Evolutionary conservation across 2,888 invertebrate species (phyloP).

Genomic region (Holacanthella duospinosa): DNA sequence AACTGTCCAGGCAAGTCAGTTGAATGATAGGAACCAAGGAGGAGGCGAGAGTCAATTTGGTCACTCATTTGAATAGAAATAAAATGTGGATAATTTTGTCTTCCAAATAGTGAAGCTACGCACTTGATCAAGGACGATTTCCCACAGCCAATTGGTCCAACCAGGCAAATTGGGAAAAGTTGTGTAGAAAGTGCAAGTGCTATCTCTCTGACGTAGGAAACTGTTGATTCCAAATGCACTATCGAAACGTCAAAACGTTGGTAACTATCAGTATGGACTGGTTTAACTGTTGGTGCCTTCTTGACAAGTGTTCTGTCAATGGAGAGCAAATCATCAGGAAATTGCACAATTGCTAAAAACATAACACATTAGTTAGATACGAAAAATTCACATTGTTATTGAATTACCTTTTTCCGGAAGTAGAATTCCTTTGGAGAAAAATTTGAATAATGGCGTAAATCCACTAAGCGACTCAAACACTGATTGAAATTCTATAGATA

Average conservation of each 20-base stretch:
- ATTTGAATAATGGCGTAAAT: too few relatives aligned
- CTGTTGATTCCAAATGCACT: background rate
- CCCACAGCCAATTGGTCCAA: constrained; percentile 87
- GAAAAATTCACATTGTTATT: too few relatives aligned
- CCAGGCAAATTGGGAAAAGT: constrained; percentile 49
- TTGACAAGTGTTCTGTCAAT: background rate
- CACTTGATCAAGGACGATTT: constrained; percentile 85
- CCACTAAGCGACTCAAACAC: background rate
- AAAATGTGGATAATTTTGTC: constrained; percentile 45
- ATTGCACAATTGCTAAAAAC: background rate
- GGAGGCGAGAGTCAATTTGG: constrained; percentile 89
- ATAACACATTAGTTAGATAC: background rate
- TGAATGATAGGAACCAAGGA: constrained; percentile 85
- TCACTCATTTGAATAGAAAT: constrained; percentile 89
- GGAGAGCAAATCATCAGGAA: background rate
- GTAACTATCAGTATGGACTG: background rate
- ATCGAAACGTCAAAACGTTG: background rate
- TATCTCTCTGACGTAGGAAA: constrained; percentile 1
- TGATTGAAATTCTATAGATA: background rate
- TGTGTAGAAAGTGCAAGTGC: constrained; percentile 10
- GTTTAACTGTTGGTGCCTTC: background rate
- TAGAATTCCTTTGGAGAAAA: background rate
- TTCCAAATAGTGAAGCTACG: constrained; percentile 50
- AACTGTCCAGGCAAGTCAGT: constrained; percentile 97
- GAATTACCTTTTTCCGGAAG: background rate